Base-by-base conservation (phyloP, 2,888 invertebrate species). In the Entomobrya proxima region DNA sequence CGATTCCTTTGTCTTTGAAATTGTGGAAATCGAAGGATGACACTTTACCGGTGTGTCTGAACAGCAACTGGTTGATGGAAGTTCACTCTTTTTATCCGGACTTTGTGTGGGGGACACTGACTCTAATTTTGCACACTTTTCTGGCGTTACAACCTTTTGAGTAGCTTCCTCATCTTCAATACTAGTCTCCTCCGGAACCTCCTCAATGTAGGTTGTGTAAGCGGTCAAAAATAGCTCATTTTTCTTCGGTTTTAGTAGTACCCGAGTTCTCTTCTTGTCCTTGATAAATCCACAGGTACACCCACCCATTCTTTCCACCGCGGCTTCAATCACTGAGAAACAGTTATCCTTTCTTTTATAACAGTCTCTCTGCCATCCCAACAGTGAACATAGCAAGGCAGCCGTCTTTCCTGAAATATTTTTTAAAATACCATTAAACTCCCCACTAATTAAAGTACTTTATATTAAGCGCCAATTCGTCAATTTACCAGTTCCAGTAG, bases 321-420 rank as follows among this genome's bases (percentile, higher is more conserved):
- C 52, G 4, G 52, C 58, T n/a, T 78, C 27, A 24, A 86, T 81
- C 21, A 86, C 35, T 5, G 30, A 50, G 3, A 13, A 7, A 21
- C 83, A 82, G 30, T 64, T 69, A 30, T 85, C 80, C 0, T 37
- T 9, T 44, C 75, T 72, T 9, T 24, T 11, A 35, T 69, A 47
- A 37, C 86, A 86, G 7, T 67, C 24, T 24, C 32, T 18, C 55
- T 88, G 87, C 88, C 88, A 88, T 0, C 76, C 90, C 0, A 90
- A 55, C 0, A 90, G 76, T 0, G 88, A 24, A 75, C 89, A 89
- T 1, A 90, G 72, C 1, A 90, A 21, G 0, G 90, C 89, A 15
- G 88, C 87, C 0, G 90, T 90, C 87, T 90, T 90, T 64, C 90
- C 90, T 40, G 18, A 47, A 47, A 50, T 30, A 64, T n/a, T n/a